These are phyloP conservation scores for Merodon equestris DNA, from an alignment of 2,888 invertebrate species.

Conservation along the genomic window DNA sequence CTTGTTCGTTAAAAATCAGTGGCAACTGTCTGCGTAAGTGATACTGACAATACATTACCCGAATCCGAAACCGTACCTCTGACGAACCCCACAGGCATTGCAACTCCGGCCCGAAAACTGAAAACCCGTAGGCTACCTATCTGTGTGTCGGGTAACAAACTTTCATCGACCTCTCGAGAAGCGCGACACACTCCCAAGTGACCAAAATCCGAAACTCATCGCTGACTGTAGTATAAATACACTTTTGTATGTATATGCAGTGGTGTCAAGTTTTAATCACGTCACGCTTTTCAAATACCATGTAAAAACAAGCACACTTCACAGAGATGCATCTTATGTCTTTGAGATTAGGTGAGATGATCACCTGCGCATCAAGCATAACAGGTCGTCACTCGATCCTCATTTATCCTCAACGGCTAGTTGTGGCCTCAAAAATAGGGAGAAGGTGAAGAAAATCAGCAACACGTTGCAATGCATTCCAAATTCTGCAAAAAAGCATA, in stretches of 20 bases:
- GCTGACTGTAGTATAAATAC: constrained; percentile 13
- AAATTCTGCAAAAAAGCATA: constrained; percentile 17
- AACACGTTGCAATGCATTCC: constrained; percentile 4
- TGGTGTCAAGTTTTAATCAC: constrained; percentile 62
- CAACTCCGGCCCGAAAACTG: constrained; percentile 30
- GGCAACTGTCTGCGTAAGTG: constrained; percentile 30
- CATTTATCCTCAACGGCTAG: constrained; percentile 29
- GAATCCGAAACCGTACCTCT: neutral
- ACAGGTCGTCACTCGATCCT: constrained; percentile 27
- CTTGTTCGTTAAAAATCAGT: neutral
- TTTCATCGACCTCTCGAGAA: constrained; percentile 51
- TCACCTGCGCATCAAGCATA: constrained; percentile 43
- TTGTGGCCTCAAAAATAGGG: neutral
- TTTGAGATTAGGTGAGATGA: constrained; percentile 29
- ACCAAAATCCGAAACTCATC: constrained; percentile 24
- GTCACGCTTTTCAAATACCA: constrained; percentile 68
- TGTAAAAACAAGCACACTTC: constrained; percentile 41
- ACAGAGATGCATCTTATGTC: constrained; percentile 30
- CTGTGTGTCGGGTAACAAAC: constrained; percentile 35
- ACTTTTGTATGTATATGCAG: neutral
- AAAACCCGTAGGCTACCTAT: constrained; percentile 13
- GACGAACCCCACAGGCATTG: neutral
- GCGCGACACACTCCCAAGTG: constrained; percentile 49
- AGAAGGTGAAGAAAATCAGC: neutral
- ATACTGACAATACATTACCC: constrained; percentile 36